phyloP scores from a whole-genome alignment of 1,140 invertebrate genomes.

The Dysdera silvatica region DNA sequence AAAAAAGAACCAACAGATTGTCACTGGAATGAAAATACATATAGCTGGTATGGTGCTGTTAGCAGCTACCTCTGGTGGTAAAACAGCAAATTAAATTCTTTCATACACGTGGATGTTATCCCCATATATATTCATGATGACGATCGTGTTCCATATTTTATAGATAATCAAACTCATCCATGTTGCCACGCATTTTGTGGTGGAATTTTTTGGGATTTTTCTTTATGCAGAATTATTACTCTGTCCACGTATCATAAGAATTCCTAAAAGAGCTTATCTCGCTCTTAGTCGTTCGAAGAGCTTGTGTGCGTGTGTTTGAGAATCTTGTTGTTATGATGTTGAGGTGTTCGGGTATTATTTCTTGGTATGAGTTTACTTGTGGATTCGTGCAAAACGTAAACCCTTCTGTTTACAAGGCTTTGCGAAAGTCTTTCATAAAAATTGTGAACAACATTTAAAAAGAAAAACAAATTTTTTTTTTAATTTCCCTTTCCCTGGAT shows the following conservation, averaged over 20 bases:
- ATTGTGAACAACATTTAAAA: no score
- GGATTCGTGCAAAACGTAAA: no score
- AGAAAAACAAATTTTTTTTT: no score
- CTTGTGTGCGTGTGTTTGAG: slow-evolving; percentile 29
- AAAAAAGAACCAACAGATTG: slow-evolving; percentile 5
- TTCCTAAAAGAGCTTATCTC: slow-evolving; percentile 31
- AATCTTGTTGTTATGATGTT: slow-evolving; percentile 31
- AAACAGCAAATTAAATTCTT: not conserved
- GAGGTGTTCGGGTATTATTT: no score
- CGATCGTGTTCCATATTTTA: slow-evolving; percentile 27
- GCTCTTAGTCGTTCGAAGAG: slow-evolving; percentile 28
- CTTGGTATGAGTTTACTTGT: no score
- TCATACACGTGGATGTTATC: slow-evolving; percentile 15
- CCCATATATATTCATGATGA: slow-evolving; percentile 11
- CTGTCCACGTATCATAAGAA: slow-evolving; percentile 28
- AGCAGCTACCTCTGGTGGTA: slow-evolving; percentile 4
- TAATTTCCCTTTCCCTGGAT: no score
- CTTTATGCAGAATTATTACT: slow-evolving; percentile 18
- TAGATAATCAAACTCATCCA: slow-evolving; percentile 30
- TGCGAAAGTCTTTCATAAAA: no score
- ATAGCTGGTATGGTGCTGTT: slow-evolving; percentile 20
- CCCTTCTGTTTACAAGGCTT: no score
- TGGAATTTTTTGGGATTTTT: not conserved
- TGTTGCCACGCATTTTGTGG: slow-evolving; percentile 26
- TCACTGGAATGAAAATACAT: not conserved